Conservation (phyloP, 2,888 invertebrate species). For the Lasius fuliginosus region DNA sequence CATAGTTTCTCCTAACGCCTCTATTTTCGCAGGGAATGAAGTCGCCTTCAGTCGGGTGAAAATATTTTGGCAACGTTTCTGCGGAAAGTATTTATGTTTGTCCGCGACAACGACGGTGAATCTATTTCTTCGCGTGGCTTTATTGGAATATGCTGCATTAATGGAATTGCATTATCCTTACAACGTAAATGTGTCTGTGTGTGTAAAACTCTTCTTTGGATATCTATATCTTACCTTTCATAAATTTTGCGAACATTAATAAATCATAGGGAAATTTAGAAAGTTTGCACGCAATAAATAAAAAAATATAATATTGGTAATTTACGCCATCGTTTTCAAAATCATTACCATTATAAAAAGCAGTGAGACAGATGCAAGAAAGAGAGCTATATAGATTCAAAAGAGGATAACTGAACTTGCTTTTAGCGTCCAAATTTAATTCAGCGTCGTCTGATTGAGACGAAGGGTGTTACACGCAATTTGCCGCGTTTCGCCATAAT, state of each 20-base stretch:
- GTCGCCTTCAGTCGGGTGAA: conserved; percentile 31
- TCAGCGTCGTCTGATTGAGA: conserved; percentile 53
- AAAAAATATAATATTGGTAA: background rate
- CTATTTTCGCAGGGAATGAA: conserved; percentile 47
- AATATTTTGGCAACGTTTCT: conserved; percentile 63
- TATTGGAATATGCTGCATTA: conserved; percentile 48
- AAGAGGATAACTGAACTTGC: conserved; percentile 16
- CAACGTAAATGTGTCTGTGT: background rate
- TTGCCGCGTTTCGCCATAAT: conserved; percentile 82
- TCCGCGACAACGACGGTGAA: conserved; percentile 7
- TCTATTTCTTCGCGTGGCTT: conserved; percentile 28
- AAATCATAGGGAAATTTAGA: background rate
- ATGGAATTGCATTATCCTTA: conserved; percentile 34
- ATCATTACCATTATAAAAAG: background rate
- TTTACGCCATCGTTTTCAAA: background rate
- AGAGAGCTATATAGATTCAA: background rate
- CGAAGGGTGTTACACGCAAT: conserved; percentile 83
- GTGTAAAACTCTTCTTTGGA: background rate
- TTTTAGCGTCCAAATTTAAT: conserved; percentile 53
- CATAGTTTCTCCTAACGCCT: conserved; percentile 40
- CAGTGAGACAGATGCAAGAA: background rate
- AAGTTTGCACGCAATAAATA: background rate
- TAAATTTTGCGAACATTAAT: background rate
- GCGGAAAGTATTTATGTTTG: conserved; percentile 56
- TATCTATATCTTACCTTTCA: background rate